Evolutionary conservation across 2,888 invertebrate species (phyloP).

Genomic region (Gonocerus acuteangulatus): DNA sequence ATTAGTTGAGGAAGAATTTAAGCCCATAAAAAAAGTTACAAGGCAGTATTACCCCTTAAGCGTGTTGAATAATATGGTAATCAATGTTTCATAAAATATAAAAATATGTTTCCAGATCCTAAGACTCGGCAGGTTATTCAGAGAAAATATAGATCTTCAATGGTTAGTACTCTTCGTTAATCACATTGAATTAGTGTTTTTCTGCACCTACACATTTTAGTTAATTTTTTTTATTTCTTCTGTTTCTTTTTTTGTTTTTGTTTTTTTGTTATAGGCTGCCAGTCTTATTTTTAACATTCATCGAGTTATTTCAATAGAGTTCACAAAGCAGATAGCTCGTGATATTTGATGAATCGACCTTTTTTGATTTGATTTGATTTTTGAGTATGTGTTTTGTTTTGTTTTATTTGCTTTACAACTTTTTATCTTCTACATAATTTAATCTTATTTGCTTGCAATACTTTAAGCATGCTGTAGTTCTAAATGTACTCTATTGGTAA

Average conservation of each 20-base stretch:
- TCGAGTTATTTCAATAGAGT: slow-evolving; percentile 65
- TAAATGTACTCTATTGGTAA: too few species aligned
- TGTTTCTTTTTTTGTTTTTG: slow-evolving; percentile 29
- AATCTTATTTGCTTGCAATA: slow-evolving; percentile 8
- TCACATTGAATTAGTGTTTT: not conserved
- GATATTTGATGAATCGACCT: slow-evolving; percentile 21
- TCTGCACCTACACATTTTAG: not conserved
- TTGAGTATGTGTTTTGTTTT: slow-evolving; percentile 29
- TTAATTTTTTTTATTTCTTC: slow-evolving; percentile 33
- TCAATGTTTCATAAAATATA: too few species aligned
- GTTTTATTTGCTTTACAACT: slow-evolving; percentile 22
- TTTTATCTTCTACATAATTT: slow-evolving; percentile 11
- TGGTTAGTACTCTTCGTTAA: slow-evolving; percentile 64
- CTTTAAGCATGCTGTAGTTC: not conserved
- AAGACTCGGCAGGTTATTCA: slow-evolving; percentile 94
- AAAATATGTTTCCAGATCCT: slow-evolving; percentile 69
- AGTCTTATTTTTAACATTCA: slow-evolving; percentile 67
- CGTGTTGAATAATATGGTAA: too few species aligned
- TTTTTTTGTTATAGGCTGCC: slow-evolving; percentile 60
- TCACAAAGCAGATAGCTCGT: slow-evolving; percentile 30
- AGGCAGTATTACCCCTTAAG: too few species aligned
- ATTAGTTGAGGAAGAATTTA: too few species aligned
- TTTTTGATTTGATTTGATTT: slow-evolving; percentile 29
- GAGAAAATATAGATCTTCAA: slow-evolving; percentile 93
- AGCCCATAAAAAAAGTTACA: too few species aligned